phyloP scores from a whole-genome alignment of 2,888 invertebrate species.

The Rugalucina vietnamica region DNA sequence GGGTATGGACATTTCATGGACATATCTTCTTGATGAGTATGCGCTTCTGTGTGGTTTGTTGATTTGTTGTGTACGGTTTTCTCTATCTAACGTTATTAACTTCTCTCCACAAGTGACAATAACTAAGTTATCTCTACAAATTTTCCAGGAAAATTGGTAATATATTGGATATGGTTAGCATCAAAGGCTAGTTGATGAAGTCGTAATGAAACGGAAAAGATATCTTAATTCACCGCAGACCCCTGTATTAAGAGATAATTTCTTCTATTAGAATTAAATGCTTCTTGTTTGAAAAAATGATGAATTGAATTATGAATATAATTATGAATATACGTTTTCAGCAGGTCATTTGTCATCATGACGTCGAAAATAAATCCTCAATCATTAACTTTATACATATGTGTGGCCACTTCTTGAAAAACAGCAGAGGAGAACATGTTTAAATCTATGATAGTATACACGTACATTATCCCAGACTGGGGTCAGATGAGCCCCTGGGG shows the following conservation, averaged over 20 bases:
- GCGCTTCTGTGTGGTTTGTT: too few species aligned
- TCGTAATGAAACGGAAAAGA: background rate
- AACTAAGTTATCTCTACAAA: background rate
- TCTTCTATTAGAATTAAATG: background rate
- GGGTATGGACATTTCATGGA: too few species aligned
- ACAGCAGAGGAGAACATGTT: too few species aligned
- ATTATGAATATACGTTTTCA: slow-evolving; percentile 1
- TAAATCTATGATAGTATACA: too few species aligned
- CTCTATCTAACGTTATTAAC: too few species aligned
- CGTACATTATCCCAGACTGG: too few species aligned
- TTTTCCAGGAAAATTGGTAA: background rate
- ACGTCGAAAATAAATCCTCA: background rate
- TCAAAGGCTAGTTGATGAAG: background rate
- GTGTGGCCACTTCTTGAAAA: too few species aligned
- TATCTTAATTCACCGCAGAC: slow-evolving; percentile 1
- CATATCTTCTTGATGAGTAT: too few species aligned
- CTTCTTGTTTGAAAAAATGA: background rate
- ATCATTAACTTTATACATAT: too few species aligned
- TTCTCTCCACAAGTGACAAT: background rate
- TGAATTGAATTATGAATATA: background rate
- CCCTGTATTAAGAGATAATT: background rate
- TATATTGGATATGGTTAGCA: background rate
- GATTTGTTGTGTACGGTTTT: too few species aligned
- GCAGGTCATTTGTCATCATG: background rate
- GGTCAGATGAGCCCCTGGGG: too few species aligned